Base-by-base conservation (phyloP, 2,113 vertebrate genomes). In the Panurus biarmicus region DNA sequence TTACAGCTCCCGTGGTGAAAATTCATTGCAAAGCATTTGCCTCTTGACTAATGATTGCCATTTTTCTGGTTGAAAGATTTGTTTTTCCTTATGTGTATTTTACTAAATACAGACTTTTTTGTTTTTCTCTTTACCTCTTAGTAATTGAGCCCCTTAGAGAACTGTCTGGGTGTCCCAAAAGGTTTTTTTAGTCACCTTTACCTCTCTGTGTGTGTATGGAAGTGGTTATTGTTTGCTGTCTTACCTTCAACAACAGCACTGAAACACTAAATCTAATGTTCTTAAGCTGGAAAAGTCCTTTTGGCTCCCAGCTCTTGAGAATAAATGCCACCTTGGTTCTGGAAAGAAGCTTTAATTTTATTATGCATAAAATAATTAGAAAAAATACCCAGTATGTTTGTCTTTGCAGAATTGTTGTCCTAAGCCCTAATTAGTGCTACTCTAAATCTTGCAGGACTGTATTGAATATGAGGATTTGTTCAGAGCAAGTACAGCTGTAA, bases 381-480 rank as follows among this genome's bases (percentile, higher is more conserved):
- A 72, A 80, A 90, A 90, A 64, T 82, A 87, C 61, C 76, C 40
- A 1, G 28, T 81, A 7, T 64, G 44, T 90, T 84, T 85, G 69
- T 94, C 95, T 88, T 51, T 75, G 66, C 83, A 31, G 93, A 75
- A 85, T 72, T 95, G 82, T 91, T 93, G 58, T 93, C 94, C 85
- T 80, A 83, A 91, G 85, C 94, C 57, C 72, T 90, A 91, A 94
- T 89, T 89, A 94, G 61, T n/a, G 33, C 79, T 89, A 89, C 76
- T 89, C 89, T 78, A 64, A 89, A 51, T 86, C 91, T 95, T 90
- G 42, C 53, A 90, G 85, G 77, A 78, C 85, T 87, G 88, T 85
- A 53, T 88, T 93, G 76, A 77, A 85, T 80, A 73, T 95, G 93
- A 96, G 95, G 92, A 95, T 78, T 82, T 95, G 90, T 91, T 86